Conservation (phyloP, 2,888 invertebrate species). For the Aelia acuminata region DNA sequence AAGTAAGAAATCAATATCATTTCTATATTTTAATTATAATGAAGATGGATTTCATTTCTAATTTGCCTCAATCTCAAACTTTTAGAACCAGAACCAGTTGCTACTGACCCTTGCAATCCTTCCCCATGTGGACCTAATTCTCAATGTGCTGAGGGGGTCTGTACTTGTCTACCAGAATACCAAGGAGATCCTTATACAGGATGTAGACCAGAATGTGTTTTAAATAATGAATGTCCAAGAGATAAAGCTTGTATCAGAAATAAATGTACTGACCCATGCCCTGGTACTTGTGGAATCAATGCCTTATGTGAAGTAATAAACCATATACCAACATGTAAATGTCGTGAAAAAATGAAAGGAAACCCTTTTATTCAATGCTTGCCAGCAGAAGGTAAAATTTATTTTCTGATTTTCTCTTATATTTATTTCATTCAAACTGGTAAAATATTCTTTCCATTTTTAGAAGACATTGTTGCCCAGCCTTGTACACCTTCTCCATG, state of each 20-base stretch:
- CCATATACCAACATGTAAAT: slow-evolving; percentile 82
- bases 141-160: slow-evolving; percentile 81
- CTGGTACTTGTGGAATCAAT: slow-evolving; percentile 78
- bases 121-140: slow-evolving; percentile 86
- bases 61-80: slow-evolving; percentile 77
- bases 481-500: slow-evolving; percentile 78
- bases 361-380: slow-evolving; percentile 73
- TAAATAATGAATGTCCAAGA: slow-evolving; percentile 69
- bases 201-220: slow-evolving; percentile 81
- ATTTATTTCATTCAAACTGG: background rate
- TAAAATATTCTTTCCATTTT: slow-evolving; percentile 65
- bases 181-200: slow-evolving; percentile 80
- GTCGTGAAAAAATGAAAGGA: slow-evolving; percentile 77
- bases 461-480: slow-evolving; percentile 68
- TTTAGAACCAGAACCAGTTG: slow-evolving; percentile 79
- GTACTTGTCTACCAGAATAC: slow-evolving; percentile 80
- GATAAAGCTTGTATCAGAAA: slow-evolving; percentile 78
- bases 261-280: slow-evolving; percentile 80
- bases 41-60: slow-evolving; percentile 77
- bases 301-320: slow-evolving; percentile 79
- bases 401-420: background rate
- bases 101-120: slow-evolving; percentile 77
- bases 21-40: background rate
- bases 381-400: slow-evolving; percentile 59
- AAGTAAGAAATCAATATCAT: slow-evolving; percentile 58